Conservation (phyloP, 2,888 invertebrate species). For the Drosophila cracens region DNA sequence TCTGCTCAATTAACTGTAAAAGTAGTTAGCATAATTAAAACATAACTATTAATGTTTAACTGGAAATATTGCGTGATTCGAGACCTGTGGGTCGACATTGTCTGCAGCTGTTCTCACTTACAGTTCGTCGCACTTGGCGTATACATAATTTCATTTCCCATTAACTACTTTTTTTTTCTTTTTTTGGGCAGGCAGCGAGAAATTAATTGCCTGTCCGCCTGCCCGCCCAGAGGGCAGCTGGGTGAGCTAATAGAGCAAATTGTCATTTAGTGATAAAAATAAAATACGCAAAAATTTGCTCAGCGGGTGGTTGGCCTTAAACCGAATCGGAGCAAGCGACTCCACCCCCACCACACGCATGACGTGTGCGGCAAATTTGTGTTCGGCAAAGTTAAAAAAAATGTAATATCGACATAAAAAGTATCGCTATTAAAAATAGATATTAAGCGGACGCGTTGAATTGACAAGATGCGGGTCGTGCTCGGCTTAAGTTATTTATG, state of each 20-base stretch:
- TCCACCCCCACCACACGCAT: conserved; percentile 46
- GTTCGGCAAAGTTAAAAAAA: conserved; percentile 2
- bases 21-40: conserved; percentile 47
- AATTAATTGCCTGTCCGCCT: conserved; percentile 64
- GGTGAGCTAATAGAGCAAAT: conserved; percentile 69
- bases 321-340: conserved; percentile 30
- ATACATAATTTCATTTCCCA: conserved; percentile 60
- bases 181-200: conserved; percentile 29
- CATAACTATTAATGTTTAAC: conserved; percentile 13
- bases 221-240: conserved; percentile 50
- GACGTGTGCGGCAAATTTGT: conserved; percentile 60
- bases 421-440: conserved; percentile 47
- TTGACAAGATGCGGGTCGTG: conserved; percentile 25
- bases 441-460: conserved; percentile 61
- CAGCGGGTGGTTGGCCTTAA: conserved; percentile 54
- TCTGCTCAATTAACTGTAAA: conserved; percentile 31
- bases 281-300: conserved; percentile 17
- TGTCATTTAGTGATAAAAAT: conserved; percentile 54
- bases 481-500: conserved; percentile 44
- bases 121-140: conserved; percentile 58
- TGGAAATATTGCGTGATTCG: conserved; percentile 54
- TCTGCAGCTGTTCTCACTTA: conserved; percentile 33
- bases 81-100: conserved; percentile 22
- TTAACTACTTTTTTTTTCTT: conserved; percentile 18
- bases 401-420: conserved; percentile 13